Percentiles rank a stretch among this genome's conserved stretches.
phyloP scores from a whole-genome alignment of 2,888 invertebrate species.

The Macrosoma leucophasiata region DNA sequence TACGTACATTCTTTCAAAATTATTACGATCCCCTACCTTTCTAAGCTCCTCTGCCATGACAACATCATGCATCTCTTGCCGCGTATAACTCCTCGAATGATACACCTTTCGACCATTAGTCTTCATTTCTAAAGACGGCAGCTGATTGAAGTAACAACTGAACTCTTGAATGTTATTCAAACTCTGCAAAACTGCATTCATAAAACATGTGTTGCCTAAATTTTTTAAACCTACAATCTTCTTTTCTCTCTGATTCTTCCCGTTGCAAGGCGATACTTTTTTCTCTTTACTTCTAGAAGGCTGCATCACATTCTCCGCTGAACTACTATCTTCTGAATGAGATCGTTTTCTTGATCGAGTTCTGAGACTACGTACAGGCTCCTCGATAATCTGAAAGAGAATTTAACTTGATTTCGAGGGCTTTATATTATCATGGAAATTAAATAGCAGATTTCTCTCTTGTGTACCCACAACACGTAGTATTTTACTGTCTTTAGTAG shows the following conservation, averaged over 20 bases:
- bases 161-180: constrained; percentile 90
- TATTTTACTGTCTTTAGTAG: no score
- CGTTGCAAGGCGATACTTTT: constrained; percentile 50
- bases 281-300: constrained; percentile 47
- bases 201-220: constrained; percentile 90
- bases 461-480: no score
- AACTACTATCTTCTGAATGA: constrained; percentile 72
- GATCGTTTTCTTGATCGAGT: constrained; percentile 78
- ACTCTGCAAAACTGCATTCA: constrained; percentile 90
- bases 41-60: constrained; percentile 87
- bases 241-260: constrained; percentile 74
- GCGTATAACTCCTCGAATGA: constrained; percentile 77
- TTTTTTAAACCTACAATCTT: constrained; percentile 84
- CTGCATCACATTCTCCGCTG: constrained; percentile 62
- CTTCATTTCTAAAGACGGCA: constrained; percentile 82
- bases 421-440: no score
- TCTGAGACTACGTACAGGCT: constrained; percentile 72
- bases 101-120: constrained; percentile 77
- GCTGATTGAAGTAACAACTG: constrained; percentile 85
- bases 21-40: constrained; percentile 76
- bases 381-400: constrained; percentile 54
- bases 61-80: constrained; percentile 80
- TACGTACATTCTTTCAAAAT: no score
- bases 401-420: no score
- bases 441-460: no score